A percentile compares a stretch with the other conserved stretches of the same genome.
Evolutionary conservation across 2,113 vertebrate species (phyloP).

Genomic region (Balaenoptera acutorostrata): DNA sequence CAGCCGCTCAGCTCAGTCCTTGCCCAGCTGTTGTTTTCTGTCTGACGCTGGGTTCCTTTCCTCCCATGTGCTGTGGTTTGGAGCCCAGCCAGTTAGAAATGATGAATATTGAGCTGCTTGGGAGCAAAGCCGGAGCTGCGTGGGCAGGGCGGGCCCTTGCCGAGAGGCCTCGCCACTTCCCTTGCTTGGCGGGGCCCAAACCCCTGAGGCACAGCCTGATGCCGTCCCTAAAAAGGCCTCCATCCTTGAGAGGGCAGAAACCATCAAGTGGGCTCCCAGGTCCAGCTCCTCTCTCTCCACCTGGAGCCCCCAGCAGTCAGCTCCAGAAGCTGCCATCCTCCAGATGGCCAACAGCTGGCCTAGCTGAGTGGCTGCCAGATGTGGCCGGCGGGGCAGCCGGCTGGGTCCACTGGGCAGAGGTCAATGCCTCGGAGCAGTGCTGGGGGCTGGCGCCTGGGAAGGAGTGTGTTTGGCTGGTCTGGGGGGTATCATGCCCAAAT

Average conservation of each 20-base stretch:
- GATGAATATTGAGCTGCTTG: background rate
- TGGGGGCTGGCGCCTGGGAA: background rate
- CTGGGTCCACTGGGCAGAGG: background rate
- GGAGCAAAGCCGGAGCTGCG: background rate
- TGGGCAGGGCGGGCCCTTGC: background rate
- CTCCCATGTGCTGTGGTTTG: constrained; percentile 28
- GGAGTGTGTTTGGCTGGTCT: background rate
- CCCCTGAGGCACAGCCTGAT: fast-evolving
- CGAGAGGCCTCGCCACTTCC: background rate
- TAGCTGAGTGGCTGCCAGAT: constrained; percentile 6
- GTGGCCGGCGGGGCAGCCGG: background rate
- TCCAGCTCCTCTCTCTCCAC: background rate
- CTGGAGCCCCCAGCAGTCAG: background rate
- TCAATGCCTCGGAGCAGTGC: background rate
- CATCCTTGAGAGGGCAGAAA: background rate
- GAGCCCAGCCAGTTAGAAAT: background rate
- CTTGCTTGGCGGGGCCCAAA: background rate
- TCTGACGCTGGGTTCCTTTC: background rate
- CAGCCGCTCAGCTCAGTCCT: background rate
- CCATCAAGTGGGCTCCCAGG: background rate
- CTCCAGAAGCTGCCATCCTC: background rate
- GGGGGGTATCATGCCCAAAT: background rate
- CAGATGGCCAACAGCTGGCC: constrained; percentile 57
- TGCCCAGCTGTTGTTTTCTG: constrained; percentile 31
- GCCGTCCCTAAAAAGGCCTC: background rate